Percentiles rank a stretch among this genome's conserved stretches.
Conservation (phyloP, 2,113 vertebrate genomes). For the Archilochus colubris region DNA sequence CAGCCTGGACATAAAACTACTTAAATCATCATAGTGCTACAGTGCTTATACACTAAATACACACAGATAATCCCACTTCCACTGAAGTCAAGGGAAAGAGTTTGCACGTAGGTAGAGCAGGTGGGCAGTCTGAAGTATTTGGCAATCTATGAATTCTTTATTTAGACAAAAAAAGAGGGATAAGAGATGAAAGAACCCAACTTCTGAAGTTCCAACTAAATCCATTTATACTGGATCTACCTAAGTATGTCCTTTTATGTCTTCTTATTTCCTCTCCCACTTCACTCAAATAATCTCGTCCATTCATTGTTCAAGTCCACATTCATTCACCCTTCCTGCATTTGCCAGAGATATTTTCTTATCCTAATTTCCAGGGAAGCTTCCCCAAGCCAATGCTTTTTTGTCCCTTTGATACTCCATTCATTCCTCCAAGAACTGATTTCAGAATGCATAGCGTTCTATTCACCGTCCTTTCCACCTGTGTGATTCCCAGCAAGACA, state of each 20-base stretch:
- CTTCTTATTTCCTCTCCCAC: neutral
- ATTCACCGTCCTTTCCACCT: neutral
- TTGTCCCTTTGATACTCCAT: neutral
- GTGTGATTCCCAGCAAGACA: neutral
- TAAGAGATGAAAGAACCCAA: neutral
- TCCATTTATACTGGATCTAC: neutral
- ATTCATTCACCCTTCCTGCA: neutral
- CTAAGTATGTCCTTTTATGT: neutral
- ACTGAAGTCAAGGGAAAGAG: neutral
- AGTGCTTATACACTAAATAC: neutral
- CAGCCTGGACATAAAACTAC: neutral
- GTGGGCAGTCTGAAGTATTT: neutral
- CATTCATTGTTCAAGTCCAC: neutral
- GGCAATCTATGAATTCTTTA: neutral
- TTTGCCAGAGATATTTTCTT: neutral
- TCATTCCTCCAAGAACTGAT: neutral
- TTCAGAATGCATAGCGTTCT: neutral
- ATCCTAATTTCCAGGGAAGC: neutral
- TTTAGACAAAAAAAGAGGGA: neutral
- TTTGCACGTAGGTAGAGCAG: neutral
- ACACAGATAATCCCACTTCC: neutral
- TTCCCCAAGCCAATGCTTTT: neutral
- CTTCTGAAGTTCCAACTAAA: neutral
- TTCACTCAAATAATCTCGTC: neutral
- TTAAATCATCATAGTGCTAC: neutral